Base-by-base conservation (phyloP, 2,888 invertebrate genomes). In the Noctua janthina region DNA sequence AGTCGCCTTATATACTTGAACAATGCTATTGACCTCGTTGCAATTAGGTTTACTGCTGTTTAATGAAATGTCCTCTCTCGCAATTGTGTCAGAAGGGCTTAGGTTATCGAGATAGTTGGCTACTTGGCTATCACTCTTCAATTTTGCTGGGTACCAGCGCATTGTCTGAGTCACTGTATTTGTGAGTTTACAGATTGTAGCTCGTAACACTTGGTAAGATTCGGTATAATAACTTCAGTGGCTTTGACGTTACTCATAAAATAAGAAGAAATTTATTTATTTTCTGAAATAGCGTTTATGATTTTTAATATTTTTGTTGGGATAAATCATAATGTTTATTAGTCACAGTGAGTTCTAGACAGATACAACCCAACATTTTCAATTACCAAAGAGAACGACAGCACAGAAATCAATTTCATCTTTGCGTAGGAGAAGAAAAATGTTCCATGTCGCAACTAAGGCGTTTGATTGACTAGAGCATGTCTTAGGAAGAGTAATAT, bases 381-480 rank as follows among this genome's bases (percentile, higher is more conserved):
- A 77, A 71, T 20, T 67, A 67, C 35, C 76, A 29, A 74, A 79
- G 35, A 46, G 2, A 73, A 56, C 59, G 20, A 78, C 64, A 85
- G 46, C 23, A 72, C 62, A 49, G 51, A 74, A 78, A 84, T 78
- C 72, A 70, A 79, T 78, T 78, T 35, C 56, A 59, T 78, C 70
- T 86, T 80, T 74, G 71, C 79, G 82, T 85, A 73, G 73, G 84
- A 78, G 85, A 74, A 72, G 85, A 86, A 79, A 87, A 80, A 84
- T 87, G 76, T 66, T 70, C 20, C 46, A 79, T 79, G 78, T 78
- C 82, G 81, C 78, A 75, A 85, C 84, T 49, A 67, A 71, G 89
- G 88, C 91, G 90, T 89, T 88, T 93, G 92, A 93, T 92, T 91
- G 92, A 93, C 91, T 92, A 87, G 82, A 90, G 81, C 87, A 91